phyloP scores from a whole-genome alignment of 2,888 invertebrate genomes.

The Rhyacophila evoluta region DNA sequence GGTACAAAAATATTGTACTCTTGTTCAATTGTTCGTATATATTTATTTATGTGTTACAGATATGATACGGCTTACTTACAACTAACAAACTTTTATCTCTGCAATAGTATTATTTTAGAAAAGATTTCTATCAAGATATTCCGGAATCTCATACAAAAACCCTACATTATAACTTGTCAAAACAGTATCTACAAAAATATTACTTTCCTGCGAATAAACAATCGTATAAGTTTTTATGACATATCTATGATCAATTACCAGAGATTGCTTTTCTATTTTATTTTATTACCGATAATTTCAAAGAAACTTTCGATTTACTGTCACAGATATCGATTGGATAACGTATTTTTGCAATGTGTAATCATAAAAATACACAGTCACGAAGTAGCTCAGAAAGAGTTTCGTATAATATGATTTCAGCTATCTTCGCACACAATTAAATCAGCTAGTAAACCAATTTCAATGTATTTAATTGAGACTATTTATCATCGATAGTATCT shows the following conservation, averaged over 20 bases:
- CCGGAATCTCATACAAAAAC: not conserved
- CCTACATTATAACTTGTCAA: not conserved
- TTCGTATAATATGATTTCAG: too few species aligned
- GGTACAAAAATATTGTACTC: too few species aligned
- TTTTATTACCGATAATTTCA: constrained; percentile 17
- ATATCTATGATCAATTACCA: constrained; percentile 24
- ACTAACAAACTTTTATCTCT: too few species aligned
- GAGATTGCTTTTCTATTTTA: not conserved
- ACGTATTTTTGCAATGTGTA: not conserved
- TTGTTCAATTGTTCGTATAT: too few species aligned
- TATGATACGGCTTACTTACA: too few species aligned
- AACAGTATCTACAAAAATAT: not conserved
- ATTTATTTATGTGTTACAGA: too few species aligned
- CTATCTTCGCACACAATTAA: too few species aligned
- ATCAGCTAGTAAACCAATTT: too few species aligned
- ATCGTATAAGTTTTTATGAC: constrained; percentile 10
- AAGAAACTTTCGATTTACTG: constrained; percentile 16
- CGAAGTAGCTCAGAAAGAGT: not conserved
- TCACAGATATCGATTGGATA: not conserved
- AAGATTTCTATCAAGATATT: not conserved
- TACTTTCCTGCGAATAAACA: not conserved
- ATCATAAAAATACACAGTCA: not conserved
- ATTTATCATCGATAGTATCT: too few species aligned
- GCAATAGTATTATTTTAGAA: too few species aligned
- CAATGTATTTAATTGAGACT: too few species aligned